Base-by-base conservation (phyloP, 2,113 vertebrate species). In the Trachemys scripta region DNA sequence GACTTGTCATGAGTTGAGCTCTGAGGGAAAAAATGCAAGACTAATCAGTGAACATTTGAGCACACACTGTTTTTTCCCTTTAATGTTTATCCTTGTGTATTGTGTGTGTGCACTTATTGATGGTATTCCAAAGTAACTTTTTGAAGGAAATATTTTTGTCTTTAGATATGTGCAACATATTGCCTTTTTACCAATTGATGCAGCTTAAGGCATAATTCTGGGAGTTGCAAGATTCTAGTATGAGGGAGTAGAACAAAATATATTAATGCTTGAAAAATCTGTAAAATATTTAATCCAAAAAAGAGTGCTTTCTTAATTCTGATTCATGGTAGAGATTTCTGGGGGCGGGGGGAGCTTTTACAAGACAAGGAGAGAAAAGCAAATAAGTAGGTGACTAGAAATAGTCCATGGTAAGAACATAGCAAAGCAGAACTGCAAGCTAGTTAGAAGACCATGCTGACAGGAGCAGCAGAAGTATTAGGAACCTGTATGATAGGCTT, bases 261-360 rank as follows among this genome's bases (percentile, higher is more conserved):
- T 49, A 56, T 89, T 93, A 42, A 76, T 85, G 51, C 31, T 91
- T 93, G 82, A 89, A 56, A 83, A 9, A 25, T 38, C 95, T 96
- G 90, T 78, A 94, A 95, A 95, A 82, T 27, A 29, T 35, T 92
- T 2, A n/a, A 35, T 82, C 88, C 65, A 81, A 51, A 91, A 76
- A 72, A 84, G 50, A 84, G 20, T 84, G 16, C 31, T 87, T 22
- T 4, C 6, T 76, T 92, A 78, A 27, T 89, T 92, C 85, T 92
- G 50, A 89, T 45, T 95, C 76, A 79, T 81, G 47, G 9, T 92
- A 69, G 17, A 69, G 54, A 56, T 13, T 25, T 72, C 84, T 92
- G 8, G 31, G 8, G 31, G 62, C 91, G 95, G 8, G 5, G 9
- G 11, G 88, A 57, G 11, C 31, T 42, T 92, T 85, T 79, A 35